phyloP scores from a whole-genome alignment of 2,113 vertebrate genomes.

The Hyla sarda region DNA sequence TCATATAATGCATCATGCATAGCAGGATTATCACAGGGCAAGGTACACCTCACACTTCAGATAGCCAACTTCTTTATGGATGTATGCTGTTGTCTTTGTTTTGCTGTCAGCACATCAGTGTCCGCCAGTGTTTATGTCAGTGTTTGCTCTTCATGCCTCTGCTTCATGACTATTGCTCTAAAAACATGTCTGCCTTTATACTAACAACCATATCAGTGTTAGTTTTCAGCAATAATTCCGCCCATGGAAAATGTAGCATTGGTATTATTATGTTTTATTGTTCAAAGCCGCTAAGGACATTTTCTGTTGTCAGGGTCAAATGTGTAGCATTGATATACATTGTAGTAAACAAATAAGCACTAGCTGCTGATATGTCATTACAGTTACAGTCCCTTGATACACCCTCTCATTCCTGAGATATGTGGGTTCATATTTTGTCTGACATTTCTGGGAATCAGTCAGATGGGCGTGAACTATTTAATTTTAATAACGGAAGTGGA shows the following conservation, averaged over 20 bases:
- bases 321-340: too few relatives aligned
- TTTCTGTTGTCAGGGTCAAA: not conserved
- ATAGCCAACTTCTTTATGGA: slow-evolving; percentile 7
- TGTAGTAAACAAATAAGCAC: too few relatives aligned
- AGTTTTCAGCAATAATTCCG: not conserved
- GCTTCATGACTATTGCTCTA: not conserved
- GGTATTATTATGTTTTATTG: not conserved
- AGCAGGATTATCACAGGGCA: slow-evolving; percentile 28
- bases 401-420: too few relatives aligned
- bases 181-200: not conserved
- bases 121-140: not conserved
- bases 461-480: too few relatives aligned
- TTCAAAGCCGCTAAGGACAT: not conserved
- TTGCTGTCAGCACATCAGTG: slow-evolving; percentile 2
- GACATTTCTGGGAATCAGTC: too few relatives aligned
- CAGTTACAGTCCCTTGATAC: too few relatives aligned
- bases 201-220: not conserved
- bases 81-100: slow-evolving; percentile 10
- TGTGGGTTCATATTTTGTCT: too few relatives aligned
- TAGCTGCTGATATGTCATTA: too few relatives aligned
- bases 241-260: not conserved
- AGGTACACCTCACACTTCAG: slow-evolving; percentile 24
- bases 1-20: slow-evolving; percentile 7
- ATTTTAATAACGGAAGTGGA: too few relatives aligned
- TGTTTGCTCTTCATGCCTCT: slow-evolving; percentile 5